Evolutionary conservation across 2,888 invertebrate species (phyloP), one percentile per base, ranked within the genome.

Genomic region (Drosophila neotestacea): DNA sequence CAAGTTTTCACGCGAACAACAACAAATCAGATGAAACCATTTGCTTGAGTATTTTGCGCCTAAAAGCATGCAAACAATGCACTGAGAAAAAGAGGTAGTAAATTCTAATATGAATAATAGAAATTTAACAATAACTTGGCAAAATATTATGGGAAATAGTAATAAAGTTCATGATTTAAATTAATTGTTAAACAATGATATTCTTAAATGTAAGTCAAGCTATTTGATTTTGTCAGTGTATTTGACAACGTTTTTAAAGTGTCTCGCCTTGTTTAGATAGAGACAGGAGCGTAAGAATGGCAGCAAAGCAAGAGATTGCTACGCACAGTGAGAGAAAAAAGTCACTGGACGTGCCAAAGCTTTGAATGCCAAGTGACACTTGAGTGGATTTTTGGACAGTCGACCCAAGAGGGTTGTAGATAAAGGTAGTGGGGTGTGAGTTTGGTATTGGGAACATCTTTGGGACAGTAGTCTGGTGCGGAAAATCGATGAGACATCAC

Each of bases 401-500:
- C 47, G 47, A 69, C 52, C 16, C 38, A 48, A 36, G 55, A 6
- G 58, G 62, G 32, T 44, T 60, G 65, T 47, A 27, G 32, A 38
- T 58, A 48, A 34, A 36, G 42, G 22, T 4, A 28, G 16, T 7
- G 6, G 46, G 6, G 13, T 39, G 42, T 28, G n/a, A 38, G 30
- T 27, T 48, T 27, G 36, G 27, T 51, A 30, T 51, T 36, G 38
- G 46, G 41, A 58, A 55, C 41, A 56, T 66, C 59, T 73, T 56
- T 36, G 28, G 48, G 59, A 30, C 7, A 38, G 32, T 54, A 44
- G 46, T 32, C 39, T 44, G 34, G 46, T 6, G 36, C 9, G 27
- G 61, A 72, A 87, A 88, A 88, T 87, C 86, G 79, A 88, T 88
- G 55, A 58, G 63, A 75, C 79, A 79, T 80, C 77, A 76, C 72